Conservation (phyloP, 2,113 vertebrate genomes). For the Stigmatopora argus region DNA sequence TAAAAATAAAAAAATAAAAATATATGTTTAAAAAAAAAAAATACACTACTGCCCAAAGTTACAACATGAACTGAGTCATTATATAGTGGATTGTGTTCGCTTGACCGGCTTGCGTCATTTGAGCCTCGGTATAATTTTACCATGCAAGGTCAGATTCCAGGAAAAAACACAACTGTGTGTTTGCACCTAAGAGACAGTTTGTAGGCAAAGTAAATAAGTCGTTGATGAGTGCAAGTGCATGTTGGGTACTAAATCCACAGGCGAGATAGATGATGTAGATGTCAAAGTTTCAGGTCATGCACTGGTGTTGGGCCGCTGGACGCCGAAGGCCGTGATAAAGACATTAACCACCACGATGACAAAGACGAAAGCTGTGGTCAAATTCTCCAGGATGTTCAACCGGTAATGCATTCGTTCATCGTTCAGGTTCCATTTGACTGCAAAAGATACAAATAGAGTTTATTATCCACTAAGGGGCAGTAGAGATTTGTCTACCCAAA, state of each 20-base stretch:
- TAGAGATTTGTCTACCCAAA: constrained; percentile 7
- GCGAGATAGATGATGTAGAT: background rate
- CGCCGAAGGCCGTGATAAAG: constrained; percentile 95
- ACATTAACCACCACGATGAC: constrained; percentile 92
- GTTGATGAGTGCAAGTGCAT: constrained; percentile 5
- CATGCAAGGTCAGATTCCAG: constrained; percentile 17
- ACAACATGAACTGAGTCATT: background rate
- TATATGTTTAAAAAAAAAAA: background rate
- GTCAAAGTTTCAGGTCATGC: constrained; percentile 13
- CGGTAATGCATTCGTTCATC: constrained; percentile 79
- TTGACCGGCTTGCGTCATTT: constrained; percentile 3
- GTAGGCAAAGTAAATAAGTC: constrained; percentile 9
- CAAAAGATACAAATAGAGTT: constrained; percentile 16
- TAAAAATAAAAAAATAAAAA: constrained; percentile 16
- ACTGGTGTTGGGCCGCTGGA: constrained; percentile 72
- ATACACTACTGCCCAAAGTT: background rate
- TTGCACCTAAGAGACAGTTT: background rate
- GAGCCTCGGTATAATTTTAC: background rate
- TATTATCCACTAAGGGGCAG: constrained; percentile 12
- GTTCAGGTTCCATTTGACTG: constrained; percentile 96
- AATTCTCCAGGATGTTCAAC: constrained; percentile 87
- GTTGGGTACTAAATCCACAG: background rate
- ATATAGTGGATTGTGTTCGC: background rate
- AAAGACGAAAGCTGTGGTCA: constrained; percentile 85
- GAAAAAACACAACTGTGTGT: constrained; percentile 6